Percentiles rank a stretch among this genome's conserved stretches.
Evolutionary conservation across 2,888 invertebrate species (phyloP).

Genomic region (Pandemis heparana): DNA sequence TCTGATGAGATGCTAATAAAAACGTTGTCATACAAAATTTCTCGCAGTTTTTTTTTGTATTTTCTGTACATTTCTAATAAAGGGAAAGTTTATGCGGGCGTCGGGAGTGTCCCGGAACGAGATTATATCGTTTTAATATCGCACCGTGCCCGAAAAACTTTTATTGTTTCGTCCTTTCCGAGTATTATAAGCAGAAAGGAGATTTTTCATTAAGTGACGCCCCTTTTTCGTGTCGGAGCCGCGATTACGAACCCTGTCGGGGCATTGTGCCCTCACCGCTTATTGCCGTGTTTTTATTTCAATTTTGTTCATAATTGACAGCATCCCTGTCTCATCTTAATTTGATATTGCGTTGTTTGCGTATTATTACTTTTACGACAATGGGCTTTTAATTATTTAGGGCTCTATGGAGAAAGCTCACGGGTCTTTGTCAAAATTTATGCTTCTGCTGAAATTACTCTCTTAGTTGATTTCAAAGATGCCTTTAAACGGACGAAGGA

Average conservation of each 20-base stretch:
- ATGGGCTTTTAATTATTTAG: conserved; percentile 50
- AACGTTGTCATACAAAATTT: conserved; percentile 71
- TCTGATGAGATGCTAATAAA: conserved; percentile 73
- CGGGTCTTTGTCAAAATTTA: conserved; percentile 40
- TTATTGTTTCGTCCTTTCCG: conserved; percentile 75
- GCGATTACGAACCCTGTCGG: conserved; percentile 69
- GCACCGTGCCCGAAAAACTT: conserved; percentile 72
- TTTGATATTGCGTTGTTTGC: conserved; percentile 69
- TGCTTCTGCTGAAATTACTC: conserved; percentile 32
- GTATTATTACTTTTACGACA: conserved; percentile 66
- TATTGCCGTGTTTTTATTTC: conserved; percentile 72
- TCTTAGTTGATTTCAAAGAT: conserved; percentile 29
- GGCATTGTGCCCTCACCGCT: conserved; percentile 62
- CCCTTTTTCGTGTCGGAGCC: conserved; percentile 62
- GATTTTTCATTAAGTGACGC: conserved; percentile 77
- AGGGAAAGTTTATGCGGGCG: conserved; percentile 64
- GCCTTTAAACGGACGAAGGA: conserved; percentile 27
- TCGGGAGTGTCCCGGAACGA: conserved; percentile 61
- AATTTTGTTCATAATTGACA: conserved; percentile 74
- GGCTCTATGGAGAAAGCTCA: conserved; percentile 43
- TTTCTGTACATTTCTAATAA: conserved; percentile 73
- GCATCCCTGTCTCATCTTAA: conserved; percentile 67
- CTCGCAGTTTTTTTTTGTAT: conserved; percentile 64
- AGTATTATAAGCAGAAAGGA: conserved; percentile 72
- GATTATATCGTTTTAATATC: conserved; percentile 82